Evolutionary conservation across 2,888 invertebrate species (phyloP).

Genomic region (Idaea dimidiata): DNA sequence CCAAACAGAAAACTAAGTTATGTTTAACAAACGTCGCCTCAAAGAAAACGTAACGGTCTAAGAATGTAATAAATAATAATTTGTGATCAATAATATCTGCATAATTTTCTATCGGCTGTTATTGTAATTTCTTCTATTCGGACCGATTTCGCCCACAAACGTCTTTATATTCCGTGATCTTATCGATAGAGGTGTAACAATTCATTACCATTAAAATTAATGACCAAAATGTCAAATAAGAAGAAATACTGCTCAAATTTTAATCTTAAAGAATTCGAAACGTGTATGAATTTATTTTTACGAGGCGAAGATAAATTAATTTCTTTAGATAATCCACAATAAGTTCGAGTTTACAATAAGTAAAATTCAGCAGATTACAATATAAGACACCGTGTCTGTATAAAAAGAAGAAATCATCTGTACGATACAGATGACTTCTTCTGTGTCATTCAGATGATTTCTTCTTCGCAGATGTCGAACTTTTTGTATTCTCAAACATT

Average conservation of each 20-base stretch:
- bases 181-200: slow-evolving; percentile 33
- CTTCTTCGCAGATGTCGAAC: no score
- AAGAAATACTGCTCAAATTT: slow-evolving; percentile 28
- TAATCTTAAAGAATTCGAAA: slow-evolving; percentile 26
- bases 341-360: slow-evolving; percentile 7
- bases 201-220: slow-evolving; percentile 34
- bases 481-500: no score
- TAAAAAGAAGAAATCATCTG: no score
- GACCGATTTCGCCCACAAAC: slow-evolving; percentile 30
- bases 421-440: no score
- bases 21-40: not conserved
- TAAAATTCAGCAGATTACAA: not conserved
- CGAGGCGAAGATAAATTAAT: slow-evolving; percentile 46
- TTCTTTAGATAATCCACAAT: slow-evolving; percentile 38
- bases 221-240: slow-evolving; percentile 29
- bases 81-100: slow-evolving; percentile 20
- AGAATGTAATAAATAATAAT: slow-evolving; percentile 8
- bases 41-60: not conserved
- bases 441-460: no score
- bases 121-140: slow-evolving; percentile 24
- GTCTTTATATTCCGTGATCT: slow-evolving; percentile 29
- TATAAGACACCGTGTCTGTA: not conserved
- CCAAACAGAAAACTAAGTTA: not conserved
- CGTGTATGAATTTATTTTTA: slow-evolving; percentile 39
- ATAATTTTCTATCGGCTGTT: slow-evolving; percentile 12